Conservation (phyloP, 2,797 vertebrate genomes). For the Decapterus maruadsi region DNA sequence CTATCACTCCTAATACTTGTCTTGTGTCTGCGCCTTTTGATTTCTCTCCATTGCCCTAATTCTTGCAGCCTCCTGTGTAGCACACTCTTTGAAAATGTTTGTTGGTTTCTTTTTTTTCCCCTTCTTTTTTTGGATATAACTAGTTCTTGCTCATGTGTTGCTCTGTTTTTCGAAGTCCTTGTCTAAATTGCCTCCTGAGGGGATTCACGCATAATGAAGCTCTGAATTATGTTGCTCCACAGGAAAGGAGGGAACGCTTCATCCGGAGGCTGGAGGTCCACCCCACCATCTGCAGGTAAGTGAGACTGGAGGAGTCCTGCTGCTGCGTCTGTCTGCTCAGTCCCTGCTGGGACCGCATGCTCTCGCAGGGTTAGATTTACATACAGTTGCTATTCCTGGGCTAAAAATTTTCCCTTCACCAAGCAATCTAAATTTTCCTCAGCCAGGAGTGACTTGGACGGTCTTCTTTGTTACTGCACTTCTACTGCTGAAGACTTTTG, state of each 20-base stretch:
- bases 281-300: conserved; percentile 95
- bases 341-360: conserved; percentile 9
- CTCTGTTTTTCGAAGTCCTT: conserved; percentile 60
- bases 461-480: conserved; percentile 6
- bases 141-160: conserved; percentile 53
- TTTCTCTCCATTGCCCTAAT: conserved; percentile 32
- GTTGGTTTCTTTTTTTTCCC: no score
- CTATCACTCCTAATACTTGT: conserved; percentile 1
- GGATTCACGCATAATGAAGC: conserved; percentile 65
- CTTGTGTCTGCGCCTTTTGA: conserved; percentile 14
- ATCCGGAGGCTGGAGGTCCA: conserved; percentile 92
- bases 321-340: conserved; percentile 32
- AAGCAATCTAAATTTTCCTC: conserved; percentile 8
- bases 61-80: conserved; percentile 26
- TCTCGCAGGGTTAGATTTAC: conserved; percentile 23
- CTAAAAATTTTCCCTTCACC: not conserved
- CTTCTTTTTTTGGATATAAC: conserved; percentile 13
- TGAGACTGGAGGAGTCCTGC: conserved; percentile 38
- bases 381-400: conserved; percentile 9
- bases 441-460: conserved; percentile 2
- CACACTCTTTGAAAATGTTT: conserved; percentile 46
- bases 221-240: conserved; percentile 70
- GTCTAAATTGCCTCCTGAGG: conserved; percentile 65
- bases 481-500: not conserved
- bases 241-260: conserved; percentile 92